A percentile compares a stretch with the other conserved stretches of the same genome.
Conservation (phyloP, 2,797 vertebrate genomes). For the Nannoperca australis region DNA sequence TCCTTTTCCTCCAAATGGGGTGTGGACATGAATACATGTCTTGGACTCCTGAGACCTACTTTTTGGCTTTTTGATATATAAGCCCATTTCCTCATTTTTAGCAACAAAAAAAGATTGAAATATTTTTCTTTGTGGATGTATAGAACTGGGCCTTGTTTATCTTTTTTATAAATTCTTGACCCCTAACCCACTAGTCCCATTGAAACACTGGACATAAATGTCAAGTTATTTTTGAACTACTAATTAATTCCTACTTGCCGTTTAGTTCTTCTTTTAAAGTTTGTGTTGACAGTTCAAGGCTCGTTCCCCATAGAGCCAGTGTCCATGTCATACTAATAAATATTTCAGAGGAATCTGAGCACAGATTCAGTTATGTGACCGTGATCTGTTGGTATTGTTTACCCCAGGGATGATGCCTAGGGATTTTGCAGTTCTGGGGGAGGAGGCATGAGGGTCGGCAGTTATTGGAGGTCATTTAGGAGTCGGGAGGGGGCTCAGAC, state of each 20-base stretch:
- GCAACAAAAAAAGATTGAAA: conserved; percentile 59
- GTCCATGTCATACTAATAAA: conserved; percentile 36
- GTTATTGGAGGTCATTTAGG: conserved; percentile 72
- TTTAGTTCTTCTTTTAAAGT: not conserved
- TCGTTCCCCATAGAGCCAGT: not conserved
- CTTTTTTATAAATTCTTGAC: not conserved
- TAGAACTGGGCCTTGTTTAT: conserved; percentile 25
- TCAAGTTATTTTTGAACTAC: not conserved
- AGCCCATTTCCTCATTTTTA: conserved; percentile 40
- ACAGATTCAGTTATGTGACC: conserved; percentile 19
- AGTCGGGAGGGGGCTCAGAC: conserved; percentile 64
- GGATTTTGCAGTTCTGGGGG: conserved; percentile 41
- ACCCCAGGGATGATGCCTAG: conserved; percentile 35
- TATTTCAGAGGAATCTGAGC: conserved; percentile 43
- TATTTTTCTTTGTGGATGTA: not conserved
- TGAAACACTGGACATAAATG: not conserved
- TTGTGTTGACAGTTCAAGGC: not conserved
- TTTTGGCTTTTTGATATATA: not conserved
- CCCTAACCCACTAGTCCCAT: not conserved
- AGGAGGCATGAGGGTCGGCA: conserved; percentile 43
- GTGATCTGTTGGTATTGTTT: conserved; percentile 57
- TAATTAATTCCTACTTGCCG: not conserved
- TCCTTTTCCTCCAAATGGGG: conserved; percentile 32
- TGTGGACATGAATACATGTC: conserved; percentile 51
- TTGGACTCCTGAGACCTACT: conserved; percentile 34